These are phyloP conservation scores for Macrotrachela quadricornifera DNA, from an alignment of 1,140 invertebrate species.

Conservation along the genomic window DNA sequence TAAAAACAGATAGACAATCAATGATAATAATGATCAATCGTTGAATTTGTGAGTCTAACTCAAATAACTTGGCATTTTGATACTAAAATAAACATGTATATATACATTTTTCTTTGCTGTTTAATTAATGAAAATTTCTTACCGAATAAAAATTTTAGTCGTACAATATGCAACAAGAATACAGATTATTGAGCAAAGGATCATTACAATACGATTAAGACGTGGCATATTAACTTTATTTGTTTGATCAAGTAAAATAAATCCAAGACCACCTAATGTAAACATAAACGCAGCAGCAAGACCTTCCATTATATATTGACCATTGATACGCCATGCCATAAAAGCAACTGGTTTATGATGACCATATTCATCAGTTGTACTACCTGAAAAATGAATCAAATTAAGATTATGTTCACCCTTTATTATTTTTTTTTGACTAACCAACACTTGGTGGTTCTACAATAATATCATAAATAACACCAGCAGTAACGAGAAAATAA, in stretches of 20 bases:
- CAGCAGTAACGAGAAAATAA: constrained; percentile 79
- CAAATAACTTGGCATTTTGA: no score
- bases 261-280: constrained; percentile 76
- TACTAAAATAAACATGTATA: no score
- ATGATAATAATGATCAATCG: no score
- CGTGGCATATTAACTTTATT: constrained; percentile 72
- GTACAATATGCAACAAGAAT: no score
- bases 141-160: no score
- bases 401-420: constrained; percentile 75
- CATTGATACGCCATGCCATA: constrained; percentile 92
- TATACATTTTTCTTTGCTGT: no score
- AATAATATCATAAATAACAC: constrained; percentile 94
- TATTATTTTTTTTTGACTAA: constrained; percentile 84
- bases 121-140: no score
- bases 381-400: no score
- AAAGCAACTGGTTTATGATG: constrained; percentile 81
- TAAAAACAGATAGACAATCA: no score
- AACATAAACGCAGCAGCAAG: constrained; percentile 86
- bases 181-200: no score
- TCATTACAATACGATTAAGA: constrained; percentile 68
- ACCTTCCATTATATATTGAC: constrained; percentile 96
- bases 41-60: no score
- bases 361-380: no score
- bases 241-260: constrained; percentile 81
- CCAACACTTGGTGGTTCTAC: constrained; percentile 92